These are phyloP conservation scores for Megaceryle alcyon DNA, from an alignment of 2,797 vertebrate species.

Conservation along the genomic window DNA sequence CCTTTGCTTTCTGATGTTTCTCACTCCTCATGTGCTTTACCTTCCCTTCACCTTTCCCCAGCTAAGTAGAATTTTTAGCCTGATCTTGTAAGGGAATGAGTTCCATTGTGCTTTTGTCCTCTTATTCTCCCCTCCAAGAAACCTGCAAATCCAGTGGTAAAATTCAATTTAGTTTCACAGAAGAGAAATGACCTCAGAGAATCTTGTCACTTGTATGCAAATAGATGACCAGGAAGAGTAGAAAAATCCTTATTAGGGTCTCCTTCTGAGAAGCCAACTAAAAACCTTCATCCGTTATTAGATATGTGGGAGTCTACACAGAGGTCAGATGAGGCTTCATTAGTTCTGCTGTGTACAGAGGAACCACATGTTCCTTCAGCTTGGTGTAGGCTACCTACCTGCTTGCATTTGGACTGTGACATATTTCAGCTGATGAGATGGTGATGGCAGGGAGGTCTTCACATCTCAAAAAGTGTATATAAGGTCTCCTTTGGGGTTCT, in stretches of 20 bases:
- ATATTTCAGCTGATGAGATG: background rate
- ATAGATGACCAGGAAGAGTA: background rate
- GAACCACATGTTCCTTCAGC: accelerated
- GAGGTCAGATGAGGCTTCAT: background rate
- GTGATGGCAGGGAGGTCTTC: background rate
- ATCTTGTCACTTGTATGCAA: background rate
- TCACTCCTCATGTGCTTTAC: background rate
- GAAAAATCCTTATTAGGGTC: background rate
- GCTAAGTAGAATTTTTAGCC: background rate
- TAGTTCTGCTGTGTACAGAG: background rate
- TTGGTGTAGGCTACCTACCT: background rate
- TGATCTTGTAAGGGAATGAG: background rate
- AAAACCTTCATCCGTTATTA: background rate
- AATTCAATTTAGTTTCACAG: background rate
- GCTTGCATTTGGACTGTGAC: background rate
- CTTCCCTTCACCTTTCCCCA: background rate
- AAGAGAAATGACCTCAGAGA: background rate
- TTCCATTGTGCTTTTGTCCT: background rate
- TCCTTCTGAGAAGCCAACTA: background rate
- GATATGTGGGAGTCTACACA: background rate
- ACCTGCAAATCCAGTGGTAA: background rate
- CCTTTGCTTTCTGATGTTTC: background rate
- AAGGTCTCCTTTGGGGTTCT: background rate
- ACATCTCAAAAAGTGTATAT: background rate
- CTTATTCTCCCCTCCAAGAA: background rate